phyloP scores from a whole-genome alignment of 2,888 invertebrate species.

The Drosophila buzzatii region DNA sequence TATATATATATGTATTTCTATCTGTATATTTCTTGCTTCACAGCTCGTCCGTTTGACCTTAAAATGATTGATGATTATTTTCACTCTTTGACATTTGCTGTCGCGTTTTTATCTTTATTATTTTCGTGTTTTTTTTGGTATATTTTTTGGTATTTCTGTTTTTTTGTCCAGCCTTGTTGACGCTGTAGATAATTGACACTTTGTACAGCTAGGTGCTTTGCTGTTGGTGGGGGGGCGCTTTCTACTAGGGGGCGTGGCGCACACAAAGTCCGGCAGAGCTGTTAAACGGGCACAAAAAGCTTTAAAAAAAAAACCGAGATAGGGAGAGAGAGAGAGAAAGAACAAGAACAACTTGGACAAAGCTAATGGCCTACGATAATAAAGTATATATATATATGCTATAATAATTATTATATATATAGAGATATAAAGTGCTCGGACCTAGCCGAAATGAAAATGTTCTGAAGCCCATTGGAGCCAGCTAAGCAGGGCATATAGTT shows the following conservation, averaged over 20 bases:
- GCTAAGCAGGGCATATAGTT: not conserved
- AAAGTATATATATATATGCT: constrained; percentile 9
- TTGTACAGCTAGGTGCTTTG: constrained; percentile 15
- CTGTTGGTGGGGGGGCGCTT: not conserved
- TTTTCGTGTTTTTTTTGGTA: constrained; percentile 6
- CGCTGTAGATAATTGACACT: constrained; percentile 53
- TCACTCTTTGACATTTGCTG: constrained; percentile 76
- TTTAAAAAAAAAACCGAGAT: constrained; percentile 4
- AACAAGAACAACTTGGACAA: constrained; percentile 18
- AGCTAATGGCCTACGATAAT: constrained; percentile 36
- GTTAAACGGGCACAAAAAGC: constrained; percentile 26
- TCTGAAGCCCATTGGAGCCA: not conserved
- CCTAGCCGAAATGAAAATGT: constrained; percentile 25
- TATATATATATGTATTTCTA: not conserved
- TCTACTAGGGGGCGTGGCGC: constrained; percentile 2
- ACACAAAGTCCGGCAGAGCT: constrained; percentile 18
- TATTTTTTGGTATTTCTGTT: constrained; percentile 5
- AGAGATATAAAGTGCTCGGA: constrained; percentile 10
- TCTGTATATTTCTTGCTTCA: constrained; percentile 25
- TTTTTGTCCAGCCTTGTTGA: constrained; percentile 33
- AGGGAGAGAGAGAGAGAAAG: not conserved
- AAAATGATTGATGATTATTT: constrained; percentile 77
- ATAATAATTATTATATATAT: constrained; percentile 19
- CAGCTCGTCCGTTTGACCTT: constrained; percentile 62
- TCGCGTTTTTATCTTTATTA: constrained; percentile 57